Evolutionary conservation across 2,113 vertebrate genomes (phyloP).

Genomic region (Tetraodon nigroviridis): DNA sequence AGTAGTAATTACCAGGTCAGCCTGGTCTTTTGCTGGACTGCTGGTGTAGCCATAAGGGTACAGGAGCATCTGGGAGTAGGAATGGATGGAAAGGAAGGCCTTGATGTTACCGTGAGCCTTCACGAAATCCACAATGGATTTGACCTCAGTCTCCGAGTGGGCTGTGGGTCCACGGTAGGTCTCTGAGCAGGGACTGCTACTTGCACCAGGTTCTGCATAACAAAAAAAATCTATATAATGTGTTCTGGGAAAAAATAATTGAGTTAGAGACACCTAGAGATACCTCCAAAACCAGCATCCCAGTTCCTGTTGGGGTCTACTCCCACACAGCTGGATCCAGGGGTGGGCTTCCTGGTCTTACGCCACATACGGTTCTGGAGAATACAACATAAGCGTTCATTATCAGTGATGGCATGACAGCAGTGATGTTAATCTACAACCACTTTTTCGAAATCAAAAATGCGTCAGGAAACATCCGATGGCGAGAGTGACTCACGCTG

Average conservation of each 20-base stretch:
- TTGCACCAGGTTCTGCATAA: slow-evolving; percentile 82
- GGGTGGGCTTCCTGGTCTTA: slow-evolving; percentile 82
- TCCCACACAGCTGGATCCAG: slow-evolving; percentile 71
- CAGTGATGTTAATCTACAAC: too few relatives aligned
- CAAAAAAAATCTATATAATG: neutral
- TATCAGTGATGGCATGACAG: too few relatives aligned
- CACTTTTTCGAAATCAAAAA: too few relatives aligned
- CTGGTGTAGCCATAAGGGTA: slow-evolving; percentile 87
- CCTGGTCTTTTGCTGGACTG: slow-evolving; percentile 44
- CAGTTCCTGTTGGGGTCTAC: slow-evolving; percentile 92
- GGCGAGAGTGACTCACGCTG: slow-evolving; percentile 60
- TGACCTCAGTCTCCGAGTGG: slow-evolving; percentile 87
- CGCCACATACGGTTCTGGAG: slow-evolving; percentile 88
- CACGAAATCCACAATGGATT: slow-evolving; percentile 91
- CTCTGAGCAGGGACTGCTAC: slow-evolving; percentile 77
- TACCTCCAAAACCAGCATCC: slow-evolving; percentile 87
- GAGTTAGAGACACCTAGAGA: neutral
- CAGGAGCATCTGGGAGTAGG: slow-evolving; percentile 92
- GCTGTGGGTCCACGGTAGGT: slow-evolving; percentile 78
- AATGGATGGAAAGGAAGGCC: slow-evolving; percentile 90
- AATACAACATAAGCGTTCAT: neutral
- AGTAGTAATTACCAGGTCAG: slow-evolving; percentile 80
- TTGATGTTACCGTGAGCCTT: slow-evolving; percentile 83
- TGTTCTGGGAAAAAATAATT: neutral
- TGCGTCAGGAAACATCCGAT: neutral